Conservation (phyloP, 2,888 invertebrate genomes). For the Stenodera caucasica region DNA sequence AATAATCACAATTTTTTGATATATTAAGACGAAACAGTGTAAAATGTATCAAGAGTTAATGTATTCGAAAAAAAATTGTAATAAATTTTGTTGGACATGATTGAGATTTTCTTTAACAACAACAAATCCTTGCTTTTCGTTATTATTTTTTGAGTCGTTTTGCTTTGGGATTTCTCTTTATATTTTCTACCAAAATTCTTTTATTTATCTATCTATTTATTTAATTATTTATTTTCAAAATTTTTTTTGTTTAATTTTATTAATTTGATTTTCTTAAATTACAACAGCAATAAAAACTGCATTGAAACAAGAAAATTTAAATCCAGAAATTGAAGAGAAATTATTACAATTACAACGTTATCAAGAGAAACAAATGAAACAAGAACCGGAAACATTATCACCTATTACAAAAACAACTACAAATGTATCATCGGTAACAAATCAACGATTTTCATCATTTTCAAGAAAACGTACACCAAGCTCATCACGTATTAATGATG, state of each 20-base stretch:
- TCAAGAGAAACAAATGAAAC: slow-evolving; percentile 78
- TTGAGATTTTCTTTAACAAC: slow-evolving; percentile 42
- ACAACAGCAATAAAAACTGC: slow-evolving; percentile 84
- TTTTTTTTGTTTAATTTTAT: slow-evolving; percentile 29
- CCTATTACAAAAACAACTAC: slow-evolving; percentile 34
- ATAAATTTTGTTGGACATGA: slow-evolving; percentile 41
- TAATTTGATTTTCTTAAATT: slow-evolving; percentile 13
- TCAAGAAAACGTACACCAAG: slow-evolving; percentile 7
- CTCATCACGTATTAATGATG: slow-evolving; percentile 43
- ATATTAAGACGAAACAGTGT: slow-evolving; percentile 23
- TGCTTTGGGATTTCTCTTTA: slow-evolving; percentile 46
- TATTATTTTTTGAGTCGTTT: slow-evolving; percentile 47
- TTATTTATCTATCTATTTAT: slow-evolving; percentile 32
- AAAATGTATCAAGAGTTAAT: slow-evolving; percentile 35
- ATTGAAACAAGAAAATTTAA: slow-evolving; percentile 86
- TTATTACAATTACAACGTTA: slow-evolving; percentile 83
- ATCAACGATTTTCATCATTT: slow-evolving; percentile 28
- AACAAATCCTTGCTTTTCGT: slow-evolving; percentile 45
- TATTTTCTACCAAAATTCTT: slow-evolving; percentile 13
- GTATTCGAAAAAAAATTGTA: slow-evolving; percentile 37
- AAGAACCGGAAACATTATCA: slow-evolving; percentile 55
- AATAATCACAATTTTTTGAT: slow-evolving; percentile 13
- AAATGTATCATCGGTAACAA: slow-evolving; percentile 43
- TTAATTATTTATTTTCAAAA: slow-evolving; percentile 27
- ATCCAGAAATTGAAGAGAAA: slow-evolving; percentile 92